phyloP scores from a whole-genome alignment of 1,140 invertebrate genomes.

The Adelges cooleyi region DNA sequence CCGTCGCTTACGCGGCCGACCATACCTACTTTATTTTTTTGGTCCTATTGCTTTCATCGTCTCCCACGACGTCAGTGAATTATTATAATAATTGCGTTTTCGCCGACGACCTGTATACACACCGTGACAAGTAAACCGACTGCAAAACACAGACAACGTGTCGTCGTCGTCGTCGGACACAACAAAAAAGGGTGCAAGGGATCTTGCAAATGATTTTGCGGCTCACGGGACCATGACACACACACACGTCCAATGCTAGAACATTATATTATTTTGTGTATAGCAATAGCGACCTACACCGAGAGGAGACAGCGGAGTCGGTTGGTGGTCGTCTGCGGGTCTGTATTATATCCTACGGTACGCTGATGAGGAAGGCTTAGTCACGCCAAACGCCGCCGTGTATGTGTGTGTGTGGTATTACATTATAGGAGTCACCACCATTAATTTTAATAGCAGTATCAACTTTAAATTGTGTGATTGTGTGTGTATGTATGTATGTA shows the following conservation, averaged over 20 bases:
- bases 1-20: too few relatives aligned
- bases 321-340: too few relatives aligned
- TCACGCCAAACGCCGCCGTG: too few relatives aligned
- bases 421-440: background rate
- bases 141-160: conserved; percentile 6
- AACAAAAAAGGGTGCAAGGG: background rate
- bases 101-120: background rate
- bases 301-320: too few relatives aligned
- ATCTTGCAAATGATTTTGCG: background rate
- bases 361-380: background rate
- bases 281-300: too few relatives aligned
- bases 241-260: background rate
- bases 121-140: background rate
- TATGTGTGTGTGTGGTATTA: too few relatives aligned
- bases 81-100: conserved; percentile 12
- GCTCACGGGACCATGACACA: conserved; percentile 2
- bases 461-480: background rate
- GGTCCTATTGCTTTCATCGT: too few relatives aligned
- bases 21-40: too few relatives aligned
- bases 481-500: background rate
- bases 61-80: background rate
- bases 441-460: conserved; percentile 10
- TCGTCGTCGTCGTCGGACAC: background rate
- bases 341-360: too few relatives aligned
- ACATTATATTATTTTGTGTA: too few relatives aligned